A percentile compares a stretch with the other conserved stretches of the same genome.
phyloP scores from a whole-genome alignment of 2,797 vertebrate genomes.

The Pachyuromys duprasi region DNA sequence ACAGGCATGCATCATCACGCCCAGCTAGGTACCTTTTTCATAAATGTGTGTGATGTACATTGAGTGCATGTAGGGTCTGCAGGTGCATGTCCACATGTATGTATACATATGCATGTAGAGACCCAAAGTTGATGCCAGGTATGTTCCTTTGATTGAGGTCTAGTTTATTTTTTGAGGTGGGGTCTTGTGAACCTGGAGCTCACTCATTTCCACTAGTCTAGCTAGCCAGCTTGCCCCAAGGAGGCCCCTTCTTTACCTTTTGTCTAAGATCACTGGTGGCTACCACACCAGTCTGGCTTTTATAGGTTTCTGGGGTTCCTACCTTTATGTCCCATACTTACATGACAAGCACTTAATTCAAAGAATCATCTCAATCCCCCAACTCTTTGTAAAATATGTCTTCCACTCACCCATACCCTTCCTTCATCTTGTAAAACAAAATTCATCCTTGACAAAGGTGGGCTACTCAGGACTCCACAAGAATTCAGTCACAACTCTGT shows the following conservation, averaged over 20 bases:
- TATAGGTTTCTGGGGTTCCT: neutral
- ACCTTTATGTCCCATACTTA: neutral
- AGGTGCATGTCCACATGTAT: neutral
- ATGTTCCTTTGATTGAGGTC: neutral
- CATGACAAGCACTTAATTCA: neutral
- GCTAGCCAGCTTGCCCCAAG: neutral
- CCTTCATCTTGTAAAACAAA: conserved; percentile 63
- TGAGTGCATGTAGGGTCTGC: neutral
- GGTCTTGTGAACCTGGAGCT: neutral
- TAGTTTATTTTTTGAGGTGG: neutral
- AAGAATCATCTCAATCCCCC: neutral
- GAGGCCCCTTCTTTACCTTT: neutral
- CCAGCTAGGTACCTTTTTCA: neutral
- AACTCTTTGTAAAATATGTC: neutral
- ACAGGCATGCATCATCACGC: too few species aligned
- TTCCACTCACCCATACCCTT: neutral
- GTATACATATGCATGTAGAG: neutral
- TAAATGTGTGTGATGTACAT: neutral
- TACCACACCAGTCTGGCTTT: neutral
- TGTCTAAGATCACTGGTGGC: neutral
- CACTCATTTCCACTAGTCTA: neutral
- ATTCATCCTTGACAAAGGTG: neutral
- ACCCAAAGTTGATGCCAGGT: neutral
- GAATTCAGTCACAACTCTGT: conserved; percentile 18
- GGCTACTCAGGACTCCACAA: conserved; percentile 24